Evolutionary conservation across 2,113 vertebrate species (phyloP), one percentile per base, ranked within the genome.

Genomic region (Myrmophylax atrothorax): DNA sequence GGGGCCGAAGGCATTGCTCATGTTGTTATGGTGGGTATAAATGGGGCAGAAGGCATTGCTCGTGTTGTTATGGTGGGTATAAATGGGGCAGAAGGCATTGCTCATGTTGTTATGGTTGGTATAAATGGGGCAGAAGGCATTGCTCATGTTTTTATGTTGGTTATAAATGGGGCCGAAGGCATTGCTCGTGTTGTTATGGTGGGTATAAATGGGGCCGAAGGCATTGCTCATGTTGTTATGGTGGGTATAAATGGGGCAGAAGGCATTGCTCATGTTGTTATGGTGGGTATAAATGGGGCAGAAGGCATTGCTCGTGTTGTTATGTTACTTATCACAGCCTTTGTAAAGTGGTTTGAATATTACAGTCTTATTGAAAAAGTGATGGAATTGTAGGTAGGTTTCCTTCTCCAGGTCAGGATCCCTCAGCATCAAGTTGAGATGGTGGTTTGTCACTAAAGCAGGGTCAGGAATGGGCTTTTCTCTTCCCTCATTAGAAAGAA

Each of bases 11-110:
- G 49, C 40, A 8, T 1, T 13, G 17, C 19, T 72, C 3, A 0
- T n/a, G n/a, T n/a, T n/a, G n/a, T n/a, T n/a, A n/a, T n/a, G n/a
- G n/a, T n/a, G n/a, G n/a, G n/a, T n/a, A n/a, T n/a, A 44, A 1
- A 28, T 14, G 24, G 35, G 28, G 28, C 67, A 38, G 46, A 31
- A 76, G 49, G 50, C 40, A 8, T 1, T 13, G 17, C 19, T 72
- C 3, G 0, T 8, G 77, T 24, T 35, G 14, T 42, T 52, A 1
- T 10, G 25, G n/a, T n/a, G n/a, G n/a, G n/a, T n/a, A n/a, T n/a
- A 44, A 1, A 28, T 14, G 24, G 35, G 28, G 28, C 67, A 38
- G 46, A 31, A 76, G 49, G 50, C 40, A 8, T 1, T 13, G 17
- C 19, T 72, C 3, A 0, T 8, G 77, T 24, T 35, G 14, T 42